Evolutionary conservation across 1,140 invertebrate species (phyloP).

Genomic region (Pseudomyrmex gracilis): DNA sequence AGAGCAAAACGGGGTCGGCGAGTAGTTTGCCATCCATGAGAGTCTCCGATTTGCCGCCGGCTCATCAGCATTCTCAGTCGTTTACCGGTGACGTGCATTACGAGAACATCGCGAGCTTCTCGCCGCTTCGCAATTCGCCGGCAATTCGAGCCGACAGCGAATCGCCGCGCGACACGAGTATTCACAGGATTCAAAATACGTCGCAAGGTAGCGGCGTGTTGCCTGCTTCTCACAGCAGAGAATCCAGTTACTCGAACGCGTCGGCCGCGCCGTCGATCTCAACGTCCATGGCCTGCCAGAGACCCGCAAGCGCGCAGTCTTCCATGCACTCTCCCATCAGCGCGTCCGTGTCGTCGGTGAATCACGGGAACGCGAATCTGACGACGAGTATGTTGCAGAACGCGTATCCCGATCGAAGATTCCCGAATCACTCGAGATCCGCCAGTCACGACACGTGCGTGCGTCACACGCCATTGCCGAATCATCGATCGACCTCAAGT

Average conservation of each 20-base stretch:
- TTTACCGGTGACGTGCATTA: slow-evolving; percentile 83
- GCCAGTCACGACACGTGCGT: slow-evolving; percentile 72
- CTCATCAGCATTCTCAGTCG: slow-evolving; percentile 81
- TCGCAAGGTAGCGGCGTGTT: slow-evolving; percentile 39
- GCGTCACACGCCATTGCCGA: slow-evolving; percentile 79
- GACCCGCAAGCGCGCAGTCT: slow-evolving; percentile 72
- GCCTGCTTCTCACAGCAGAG: slow-evolving; percentile 72
- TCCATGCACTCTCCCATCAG: slow-evolving; percentile 67
- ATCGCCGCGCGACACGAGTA: slow-evolving; percentile 41
- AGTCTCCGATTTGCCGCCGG: slow-evolving; percentile 79
- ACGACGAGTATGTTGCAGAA: slow-evolving; percentile 36
- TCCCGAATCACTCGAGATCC: slow-evolving; percentile 55
- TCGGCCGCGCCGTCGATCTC: slow-evolving; percentile 63
- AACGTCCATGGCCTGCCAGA: slow-evolving; percentile 65
- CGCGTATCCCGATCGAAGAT: slow-evolving; percentile 25
- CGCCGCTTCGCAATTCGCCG: slow-evolving; percentile 73
- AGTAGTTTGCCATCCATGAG: slow-evolving; percentile 83
- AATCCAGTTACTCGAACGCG: slow-evolving; percentile 76
- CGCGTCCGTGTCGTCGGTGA: slow-evolving; percentile 34
- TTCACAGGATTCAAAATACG: slow-evolving; percentile 50
- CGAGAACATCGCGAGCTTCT: slow-evolving; percentile 81
- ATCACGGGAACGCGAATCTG: slow-evolving; percentile 14
- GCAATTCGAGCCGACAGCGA: slow-evolving; percentile 64
- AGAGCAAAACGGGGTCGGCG: slow-evolving; percentile 81
- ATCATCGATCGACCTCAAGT: slow-evolving; percentile 78